Conservation (phyloP, 2,113 vertebrate species). For the Serranochromis macrocephalus region DNA sequence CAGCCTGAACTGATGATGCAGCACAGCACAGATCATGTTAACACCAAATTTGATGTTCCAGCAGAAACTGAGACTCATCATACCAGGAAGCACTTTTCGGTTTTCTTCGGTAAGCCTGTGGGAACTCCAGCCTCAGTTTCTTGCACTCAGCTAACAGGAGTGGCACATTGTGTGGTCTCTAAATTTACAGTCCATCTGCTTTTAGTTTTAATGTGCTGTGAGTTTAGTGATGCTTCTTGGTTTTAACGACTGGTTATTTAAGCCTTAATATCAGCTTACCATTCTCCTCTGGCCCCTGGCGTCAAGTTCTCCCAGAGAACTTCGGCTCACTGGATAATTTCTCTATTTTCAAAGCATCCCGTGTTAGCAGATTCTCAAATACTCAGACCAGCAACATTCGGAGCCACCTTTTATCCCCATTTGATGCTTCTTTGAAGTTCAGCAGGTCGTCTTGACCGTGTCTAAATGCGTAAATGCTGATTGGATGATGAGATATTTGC, state of each 20-base stretch:
- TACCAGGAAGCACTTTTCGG: not conserved
- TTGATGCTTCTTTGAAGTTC: not conserved
- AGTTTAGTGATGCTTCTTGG: not conserved
- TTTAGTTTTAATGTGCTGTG: not conserved
- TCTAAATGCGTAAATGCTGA: not conserved
- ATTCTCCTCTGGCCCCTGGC: not conserved
- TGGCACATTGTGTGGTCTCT: not conserved
- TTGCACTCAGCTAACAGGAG: not conserved
- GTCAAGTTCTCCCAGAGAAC: not conserved
- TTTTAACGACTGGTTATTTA: not conserved
- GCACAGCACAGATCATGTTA: not conserved
- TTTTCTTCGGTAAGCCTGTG: not conserved
- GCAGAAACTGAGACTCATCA: not conserved
- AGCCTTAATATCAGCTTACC: not conserved
- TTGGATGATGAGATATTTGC: not conserved
- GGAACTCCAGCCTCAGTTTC: not conserved
- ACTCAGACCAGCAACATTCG: not conserved
- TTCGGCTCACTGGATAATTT: not conserved
- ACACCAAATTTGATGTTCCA: not conserved
- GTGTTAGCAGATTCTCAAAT: not conserved
- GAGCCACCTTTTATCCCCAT: not conserved
- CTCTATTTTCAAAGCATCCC: not conserved
- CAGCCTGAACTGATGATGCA: not conserved
- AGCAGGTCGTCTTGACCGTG: not conserved
- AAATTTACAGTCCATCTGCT: not conserved